A percentile compares a stretch with the other conserved stretches of the same genome.
Conservation (phyloP, 2,113 vertebrate genomes). For the Gambusia affinis region DNA sequence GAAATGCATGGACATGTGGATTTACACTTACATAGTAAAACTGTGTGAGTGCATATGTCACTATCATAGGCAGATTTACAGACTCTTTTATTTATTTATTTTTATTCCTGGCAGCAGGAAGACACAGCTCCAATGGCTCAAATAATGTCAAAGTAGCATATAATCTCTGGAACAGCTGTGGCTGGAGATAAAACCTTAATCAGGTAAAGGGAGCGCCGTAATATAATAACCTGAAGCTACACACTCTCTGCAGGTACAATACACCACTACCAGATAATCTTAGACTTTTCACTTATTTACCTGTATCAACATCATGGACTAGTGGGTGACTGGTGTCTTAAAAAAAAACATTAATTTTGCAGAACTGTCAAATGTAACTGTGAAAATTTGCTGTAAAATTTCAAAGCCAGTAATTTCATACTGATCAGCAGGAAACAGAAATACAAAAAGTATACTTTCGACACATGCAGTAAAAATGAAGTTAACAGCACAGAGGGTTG, state of each 20-base stretch:
- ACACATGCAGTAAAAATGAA: neutral
- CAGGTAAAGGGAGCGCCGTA: constrained; percentile 56
- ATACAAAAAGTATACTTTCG: neutral
- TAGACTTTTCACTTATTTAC: constrained; percentile 55
- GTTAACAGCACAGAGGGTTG: neutral
- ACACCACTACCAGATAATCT: constrained; percentile 63
- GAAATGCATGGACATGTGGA: constrained; percentile 10
- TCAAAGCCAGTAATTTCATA: neutral
- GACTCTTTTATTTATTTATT: neutral
- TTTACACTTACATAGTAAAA: constrained; percentile 1
- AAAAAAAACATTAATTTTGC: constrained; percentile 27
- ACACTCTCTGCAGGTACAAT: constrained; percentile 52
- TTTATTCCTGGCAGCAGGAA: constrained; percentile 45
- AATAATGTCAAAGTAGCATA: constrained; percentile 58
- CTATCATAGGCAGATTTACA: constrained; percentile 11
- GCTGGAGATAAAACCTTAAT: constrained; percentile 70
- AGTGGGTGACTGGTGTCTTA: constrained; percentile 50
- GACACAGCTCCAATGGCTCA: constrained; percentile 49
- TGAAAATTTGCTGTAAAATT: too few relatives aligned
- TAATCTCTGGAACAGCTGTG: constrained; percentile 65
- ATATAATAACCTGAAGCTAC: constrained; percentile 58
- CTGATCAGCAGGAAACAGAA: neutral
- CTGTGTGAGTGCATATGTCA: neutral
- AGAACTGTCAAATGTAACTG: constrained; percentile 26
- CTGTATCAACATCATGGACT: constrained; percentile 39